Base-by-base conservation (phyloP, 2,797 vertebrate species). In the Paramormyrops hopkinsi region DNA sequence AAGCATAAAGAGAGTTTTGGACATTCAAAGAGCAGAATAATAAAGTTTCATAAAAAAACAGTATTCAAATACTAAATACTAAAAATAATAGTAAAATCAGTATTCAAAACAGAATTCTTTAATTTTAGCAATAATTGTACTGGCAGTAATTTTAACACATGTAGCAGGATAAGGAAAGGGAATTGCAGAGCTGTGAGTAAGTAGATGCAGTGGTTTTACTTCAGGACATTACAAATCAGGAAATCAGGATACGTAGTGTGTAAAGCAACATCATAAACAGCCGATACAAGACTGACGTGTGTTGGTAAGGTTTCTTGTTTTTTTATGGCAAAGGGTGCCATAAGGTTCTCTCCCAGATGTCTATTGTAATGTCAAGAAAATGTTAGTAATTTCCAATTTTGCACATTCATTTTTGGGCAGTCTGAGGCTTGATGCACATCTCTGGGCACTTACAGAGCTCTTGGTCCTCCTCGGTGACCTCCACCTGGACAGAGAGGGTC, bases 401-500 rank as follows among this genome's bases (percentile, higher is more conserved):
- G 29, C 69, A 17, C 29, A 76, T 37, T 5, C 2, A 41, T 19
- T 41, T 76, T 37, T 41, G 29, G 4, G 29, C 11, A 17, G 9
- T 37, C 29, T 73, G 29, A 37, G 4, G 69, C 3, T 41, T 76
- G 0, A 25, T 41, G 41, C 44, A 48, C 37, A 83, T 44, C 79
- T 22, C 4, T 6, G 76, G 62, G 9, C 83, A 90, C 95, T 94
- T 85, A 96, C 95, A 84, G 11, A 92, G 62, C 59, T 91, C 88
- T 11, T 89, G 85, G 0, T 92, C 90, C 25, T 92, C 22, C 4
- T 87, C 92, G 7, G 4, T 91, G 50, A 96, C 89, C 76, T 96
- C 95, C 91, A 96, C 95, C 19, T 93, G 93, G 88, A 96, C 88
- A 50, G 9, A 90, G 89, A 95, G 91, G 0, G 82, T 53, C 56